Base-by-base conservation (phyloP, 2,888 invertebrate genomes). In the Plebejus anna region DNA sequence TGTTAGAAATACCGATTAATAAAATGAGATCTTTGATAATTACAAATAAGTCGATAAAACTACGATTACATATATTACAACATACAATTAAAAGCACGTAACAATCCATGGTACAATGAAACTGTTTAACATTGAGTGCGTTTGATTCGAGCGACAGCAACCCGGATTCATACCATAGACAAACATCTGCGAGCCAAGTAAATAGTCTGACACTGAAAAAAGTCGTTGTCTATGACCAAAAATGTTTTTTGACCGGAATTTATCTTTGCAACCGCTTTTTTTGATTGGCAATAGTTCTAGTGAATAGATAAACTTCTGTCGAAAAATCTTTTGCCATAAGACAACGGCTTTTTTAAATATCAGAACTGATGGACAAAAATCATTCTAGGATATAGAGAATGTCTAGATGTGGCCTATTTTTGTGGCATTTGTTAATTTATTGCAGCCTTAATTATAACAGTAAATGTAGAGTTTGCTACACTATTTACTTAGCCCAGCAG, bases 1-100 rank as follows among this genome's bases (percentile, higher is more conserved):
- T 93, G 94, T 94, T 93, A 94, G 90, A 92, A 94, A 93, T 94
- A 94, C 94, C 94, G 94, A 94, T 93, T 94, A 94, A 92, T 94
- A 92, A 93, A 93, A 94, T 94, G 94, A 94, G 94, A 94, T 94
- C 94, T 93, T 94, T 93, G 92, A 94, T 89, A 94, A 91, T 92
- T 94, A 93, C 90, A 89, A 92, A 92, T 92, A 92, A 92, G 90
- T 90, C 89, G 89, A 90, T 93, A 91, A 90, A 92, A 90, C 92
- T 93, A 93, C 88, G 89, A 89, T 92, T 93, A 93, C 90, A 90
- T 90, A 90, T 90, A 91, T 73, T 89, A 94, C 91, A 93, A 93
- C 92, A 86, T 85, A 85, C 83, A 84, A 84, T 84, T 85, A 88
- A 85, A 86, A 89, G 88, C 90, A 88, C 86, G 84, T 86, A 88